Conservation (phyloP, 2,113 vertebrate genomes). For the Chaenogobius annularis region DNA sequence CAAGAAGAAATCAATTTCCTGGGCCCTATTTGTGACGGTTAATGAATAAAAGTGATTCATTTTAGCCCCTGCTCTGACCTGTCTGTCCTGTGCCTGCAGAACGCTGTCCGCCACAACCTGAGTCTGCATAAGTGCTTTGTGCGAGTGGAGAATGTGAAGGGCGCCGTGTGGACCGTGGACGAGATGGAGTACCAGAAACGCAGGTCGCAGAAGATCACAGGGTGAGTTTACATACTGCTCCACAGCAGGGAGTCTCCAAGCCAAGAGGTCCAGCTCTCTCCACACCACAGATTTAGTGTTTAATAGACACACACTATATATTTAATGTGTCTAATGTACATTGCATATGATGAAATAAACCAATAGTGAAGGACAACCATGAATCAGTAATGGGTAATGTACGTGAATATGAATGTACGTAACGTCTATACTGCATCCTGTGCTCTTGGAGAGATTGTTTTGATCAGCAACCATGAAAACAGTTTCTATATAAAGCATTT, state of each 20-base stretch:
- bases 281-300: neutral
- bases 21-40: constrained; percentile 26
- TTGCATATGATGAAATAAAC: neutral
- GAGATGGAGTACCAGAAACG: constrained; percentile 99
- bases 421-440: neutral
- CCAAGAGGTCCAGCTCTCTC: neutral
- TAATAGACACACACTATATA: neutral
- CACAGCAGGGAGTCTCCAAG: constrained; percentile 12
- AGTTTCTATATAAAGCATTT: neutral
- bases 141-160: constrained; percentile 99
- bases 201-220: constrained; percentile 99
- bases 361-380: neutral
- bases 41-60: constrained; percentile 47
- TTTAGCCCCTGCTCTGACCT: constrained; percentile 49
- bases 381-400: neutral
- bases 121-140: constrained; percentile 99
- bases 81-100: constrained; percentile 78
- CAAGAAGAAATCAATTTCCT: constrained; percentile 53
- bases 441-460: neutral
- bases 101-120: constrained; percentile 98
- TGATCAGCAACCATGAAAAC: neutral
- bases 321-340: neutral
- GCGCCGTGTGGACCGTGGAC: constrained; percentile 98
- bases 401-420: neutral
- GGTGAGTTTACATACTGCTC: constrained; percentile 76